A percentile compares a stretch with the other conserved stretches of the same genome.
phyloP scores from a whole-genome alignment of 2,113 vertebrate genomes.

The Taurulus bubalis region DNA sequence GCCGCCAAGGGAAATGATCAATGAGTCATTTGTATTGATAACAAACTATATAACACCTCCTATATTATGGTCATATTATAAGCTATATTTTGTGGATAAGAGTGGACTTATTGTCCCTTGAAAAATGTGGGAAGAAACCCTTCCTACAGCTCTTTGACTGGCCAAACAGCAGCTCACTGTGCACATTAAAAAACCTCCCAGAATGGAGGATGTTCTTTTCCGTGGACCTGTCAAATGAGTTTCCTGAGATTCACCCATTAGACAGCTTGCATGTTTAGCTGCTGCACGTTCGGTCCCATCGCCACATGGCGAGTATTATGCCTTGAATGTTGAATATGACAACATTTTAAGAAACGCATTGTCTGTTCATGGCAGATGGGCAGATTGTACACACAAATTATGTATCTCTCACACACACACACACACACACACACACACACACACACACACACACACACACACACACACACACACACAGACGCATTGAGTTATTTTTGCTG shows the following conservation, averaged over 20 bases:
- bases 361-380: conserved; percentile 50
- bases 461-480: conserved; percentile 24
- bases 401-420: conserved; percentile 9
- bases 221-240: conserved; percentile 27
- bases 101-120: not conserved
- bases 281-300: conserved; percentile 8
- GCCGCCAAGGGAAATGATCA: conserved; percentile 9
- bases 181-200: not conserved
- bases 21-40: conserved; percentile 31
- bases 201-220: conserved; percentile 17
- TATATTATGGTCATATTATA: not conserved
- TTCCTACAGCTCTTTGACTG: conserved; percentile 3
- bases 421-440: conserved; percentile 3
- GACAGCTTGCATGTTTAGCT: conserved; percentile 44
- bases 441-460: conserved; percentile 2
- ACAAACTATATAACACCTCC: conserved; percentile 5
- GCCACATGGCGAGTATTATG: conserved; percentile 39
- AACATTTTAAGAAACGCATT: conserved; percentile 35
- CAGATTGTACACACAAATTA: conserved; percentile 32
- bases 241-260: conserved; percentile 31
- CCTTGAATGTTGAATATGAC: conserved; percentile 34
- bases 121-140: conserved; percentile 14
- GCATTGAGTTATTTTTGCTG: conserved; percentile 51
- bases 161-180: conserved; percentile 26
- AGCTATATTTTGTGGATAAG: not conserved